Evolutionary conservation across 1,140 invertebrate genomes (phyloP), one percentile per base, ranked within the genome.

Genomic region (Lamellibrachia luymesi): DNA sequence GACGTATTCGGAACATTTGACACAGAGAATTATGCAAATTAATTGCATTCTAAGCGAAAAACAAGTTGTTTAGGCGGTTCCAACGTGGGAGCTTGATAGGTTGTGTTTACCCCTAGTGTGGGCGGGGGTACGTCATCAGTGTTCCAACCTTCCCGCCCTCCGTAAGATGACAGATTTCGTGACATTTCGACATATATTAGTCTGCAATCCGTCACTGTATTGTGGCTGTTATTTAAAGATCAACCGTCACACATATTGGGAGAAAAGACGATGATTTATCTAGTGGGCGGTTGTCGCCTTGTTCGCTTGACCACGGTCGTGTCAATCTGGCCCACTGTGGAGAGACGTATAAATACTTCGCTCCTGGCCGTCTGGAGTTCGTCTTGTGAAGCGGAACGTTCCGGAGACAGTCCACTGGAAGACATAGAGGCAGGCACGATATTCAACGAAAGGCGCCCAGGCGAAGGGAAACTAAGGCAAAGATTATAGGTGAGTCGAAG

Each of bases 341-440:
- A 56, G 52, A 56, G 6, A 56, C 6, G 6, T 80, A 80, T 17
- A 80, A 22, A 80, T 80, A 80, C 64, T 80, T 22, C 64, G 13
- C 25, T 0, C 64, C 64, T 22, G 2, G 13, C 64, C 64, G 64
- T 80, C 25, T 95, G 94, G 8, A 95, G 95, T 22, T 91, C 93
- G 2, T 92, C 93, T 17, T 96, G 95, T 93, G 94, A 94, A 56
- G 93, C 13, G 17, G 91, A 10, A 22, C 64, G 64, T 80, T 17
- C 64, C 64, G 17, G 17, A 8, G 64, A 80, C 64, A 80, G 2
- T 22, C 8, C 64, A 80, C 64, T 10, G 17, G 17, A 80, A 80
- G 64, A 80, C 64, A 80, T 2, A 80, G 25, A 0, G 1, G 64
- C 2, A 80, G 17, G 64, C 25, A 4, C 13, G 64, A 80, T 80